phyloP scores from a whole-genome alignment of 2,113 vertebrate genomes.

The Platysteira castanea region DNA sequence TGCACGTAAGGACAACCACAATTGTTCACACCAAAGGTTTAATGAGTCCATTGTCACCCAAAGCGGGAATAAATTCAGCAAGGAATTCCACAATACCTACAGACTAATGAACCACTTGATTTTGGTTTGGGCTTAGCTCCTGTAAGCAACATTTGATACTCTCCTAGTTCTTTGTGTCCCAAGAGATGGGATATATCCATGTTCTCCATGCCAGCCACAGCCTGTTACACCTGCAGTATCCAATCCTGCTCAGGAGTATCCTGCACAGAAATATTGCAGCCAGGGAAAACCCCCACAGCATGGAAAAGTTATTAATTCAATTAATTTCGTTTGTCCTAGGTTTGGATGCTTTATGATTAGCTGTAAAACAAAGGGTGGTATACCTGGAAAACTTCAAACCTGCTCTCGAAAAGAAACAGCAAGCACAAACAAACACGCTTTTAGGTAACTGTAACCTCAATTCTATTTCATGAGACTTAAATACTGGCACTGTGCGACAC shows the following conservation, averaged over 20 bases:
- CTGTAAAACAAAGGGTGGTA: not conserved
- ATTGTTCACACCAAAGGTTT: not conserved
- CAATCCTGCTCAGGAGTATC: not conserved
- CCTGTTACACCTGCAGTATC: accelerated
- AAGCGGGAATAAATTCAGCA: not conserved
- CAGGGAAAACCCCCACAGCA: not conserved
- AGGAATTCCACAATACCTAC: not conserved
- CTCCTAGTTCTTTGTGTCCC: not conserved
- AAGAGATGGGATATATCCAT: accelerated
- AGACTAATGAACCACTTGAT: not conserved
- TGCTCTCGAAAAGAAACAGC: not conserved
- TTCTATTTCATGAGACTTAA: not conserved
- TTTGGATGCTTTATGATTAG: not conserved
- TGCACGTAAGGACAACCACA: not conserved
- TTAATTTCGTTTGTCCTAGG: too few species aligned
- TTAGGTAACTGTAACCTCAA: too few species aligned
- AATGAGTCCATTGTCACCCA: not conserved
- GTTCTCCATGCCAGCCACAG: not conserved
- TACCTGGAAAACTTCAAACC: not conserved
- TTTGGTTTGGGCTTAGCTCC: not conserved
- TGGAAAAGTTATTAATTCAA: not conserved
- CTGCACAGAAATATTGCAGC: not conserved
- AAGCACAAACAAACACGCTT: not conserved
- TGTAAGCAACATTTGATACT: not conserved
- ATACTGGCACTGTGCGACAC: not conserved